Evolutionary conservation across 2,888 invertebrate genomes (phyloP), one percentile per base, ranked within the genome.

Genomic region (Oligia fasciuncula): DNA sequence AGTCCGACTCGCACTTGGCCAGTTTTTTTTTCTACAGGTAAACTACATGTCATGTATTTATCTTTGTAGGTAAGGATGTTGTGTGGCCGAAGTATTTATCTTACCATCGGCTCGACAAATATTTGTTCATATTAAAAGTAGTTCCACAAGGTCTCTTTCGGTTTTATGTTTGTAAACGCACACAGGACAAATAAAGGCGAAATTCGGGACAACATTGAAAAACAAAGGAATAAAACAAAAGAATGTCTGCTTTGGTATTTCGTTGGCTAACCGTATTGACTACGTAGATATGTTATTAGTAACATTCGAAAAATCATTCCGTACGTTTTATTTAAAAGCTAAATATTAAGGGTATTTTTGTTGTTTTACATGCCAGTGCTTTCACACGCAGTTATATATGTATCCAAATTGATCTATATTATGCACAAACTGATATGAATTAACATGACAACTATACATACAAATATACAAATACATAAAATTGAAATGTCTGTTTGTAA

Each of bases 51-150:
- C 19, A 54, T 54, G 23, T 23, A 43, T 57, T 6, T 35, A 35
- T 57, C 5, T 35, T 17, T 49, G 11, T 72, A 5, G 4, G 40
- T 62, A 13, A 3, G 13, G 9, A 43, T 14, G 9, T 14, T 71
- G 29, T n/a, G 35, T 19, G 5, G 19, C 11, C 43, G 43, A 54
- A 69, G 2, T 79, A 80, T 71, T 79, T 79, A 57, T 80, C 63
- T n/a, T 35, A n/a, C 46, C 35, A 80, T 79, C 63, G 71, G 11
- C 29, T 54, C 72, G 46, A n/a, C 35, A 71, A 79, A 80, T 72
- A 72, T 79, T 78, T 71, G 72, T 23, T 9, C 46, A 5, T 9
- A 19, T 35, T 43, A 54, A 43, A 63, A 71, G 14, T 79, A 65
- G 78, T 72, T 80, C 46, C 80, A 62, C 51, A 14, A 46, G 43